Conservation (phyloP, 2,113 vertebrate species). For the Varanus salvator region DNA sequence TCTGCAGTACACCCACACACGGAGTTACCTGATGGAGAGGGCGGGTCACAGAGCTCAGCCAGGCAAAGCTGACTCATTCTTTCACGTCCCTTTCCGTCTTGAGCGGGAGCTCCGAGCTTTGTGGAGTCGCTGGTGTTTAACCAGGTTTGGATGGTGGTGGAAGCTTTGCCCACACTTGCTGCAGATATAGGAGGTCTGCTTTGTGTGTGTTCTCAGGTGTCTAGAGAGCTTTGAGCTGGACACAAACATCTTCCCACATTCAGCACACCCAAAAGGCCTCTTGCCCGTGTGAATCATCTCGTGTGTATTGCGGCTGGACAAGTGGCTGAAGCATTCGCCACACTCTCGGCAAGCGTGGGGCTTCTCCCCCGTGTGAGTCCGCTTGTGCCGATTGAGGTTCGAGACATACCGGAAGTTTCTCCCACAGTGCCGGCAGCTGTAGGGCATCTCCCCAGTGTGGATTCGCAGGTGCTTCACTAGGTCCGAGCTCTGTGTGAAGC, state of each 20-base stretch:
- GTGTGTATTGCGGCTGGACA: slow-evolving; percentile 33
- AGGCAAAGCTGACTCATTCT: neutral
- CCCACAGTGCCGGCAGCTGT: slow-evolving; percentile 20
- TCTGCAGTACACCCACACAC: no score
- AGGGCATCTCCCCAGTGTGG: slow-evolving; percentile 36
- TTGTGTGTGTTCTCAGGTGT: neutral
- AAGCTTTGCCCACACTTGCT: slow-evolving; percentile 1
- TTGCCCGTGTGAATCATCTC: slow-evolving; percentile 25
- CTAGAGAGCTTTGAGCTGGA: slow-evolving; percentile 23
- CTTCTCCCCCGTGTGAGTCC: slow-evolving; percentile 33
- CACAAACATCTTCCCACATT: slow-evolving; percentile 27
- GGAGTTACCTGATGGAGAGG: neutral
- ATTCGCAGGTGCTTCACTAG: slow-evolving; percentile 25
- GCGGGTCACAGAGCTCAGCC: no score
- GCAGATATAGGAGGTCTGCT: neutral
- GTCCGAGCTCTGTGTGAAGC: slow-evolving; percentile 18
- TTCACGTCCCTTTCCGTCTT: neutral
- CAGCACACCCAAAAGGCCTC: neutral
- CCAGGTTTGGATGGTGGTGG: neutral
- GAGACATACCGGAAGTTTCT: slow-evolving; percentile 22
- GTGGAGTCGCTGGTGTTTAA: neutral
- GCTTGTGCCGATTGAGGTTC: slow-evolving; percentile 17
- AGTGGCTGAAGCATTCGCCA: slow-evolving; percentile 21
- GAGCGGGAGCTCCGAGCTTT: neutral
- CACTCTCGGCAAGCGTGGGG: slow-evolving; percentile 26